Conservation (phyloP, 2,888 invertebrate species). For the Drosophila paranaensis region DNA sequence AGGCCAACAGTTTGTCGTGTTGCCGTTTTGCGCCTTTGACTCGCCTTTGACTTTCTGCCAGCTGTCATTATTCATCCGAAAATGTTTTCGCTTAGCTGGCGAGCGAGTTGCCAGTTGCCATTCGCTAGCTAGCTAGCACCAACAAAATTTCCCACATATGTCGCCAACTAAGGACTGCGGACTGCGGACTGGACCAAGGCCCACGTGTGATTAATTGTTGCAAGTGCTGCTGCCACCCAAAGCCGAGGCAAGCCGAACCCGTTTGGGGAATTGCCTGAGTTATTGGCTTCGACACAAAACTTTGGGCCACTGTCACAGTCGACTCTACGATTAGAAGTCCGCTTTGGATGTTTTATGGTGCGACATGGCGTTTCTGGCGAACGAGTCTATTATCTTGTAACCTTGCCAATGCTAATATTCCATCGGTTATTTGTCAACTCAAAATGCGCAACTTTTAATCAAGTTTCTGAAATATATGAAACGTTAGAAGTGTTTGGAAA, state of each 20-base stretch:
- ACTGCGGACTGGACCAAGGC: slow-evolving; percentile 43
- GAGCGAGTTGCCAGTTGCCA: slow-evolving; percentile 21
- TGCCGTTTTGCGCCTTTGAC: slow-evolving; percentile 72
- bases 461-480: neutral
- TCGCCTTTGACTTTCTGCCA: slow-evolving; percentile 78
- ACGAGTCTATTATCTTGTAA: slow-evolving; percentile 6
- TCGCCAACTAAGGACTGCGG: slow-evolving; percentile 51
- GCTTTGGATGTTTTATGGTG: slow-evolving; percentile 17
- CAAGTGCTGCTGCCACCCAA: slow-evolving; percentile 41
- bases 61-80: slow-evolving; percentile 78
- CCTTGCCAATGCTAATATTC: neutral
- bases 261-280: slow-evolving; percentile 37
- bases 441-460: neutral
- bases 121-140: slow-evolving; percentile 40
- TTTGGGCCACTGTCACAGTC: slow-evolving; percentile 51
- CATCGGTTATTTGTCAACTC: slow-evolving; percentile 4
- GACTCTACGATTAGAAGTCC: slow-evolving; percentile 17
- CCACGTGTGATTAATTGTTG: slow-evolving; percentile 71
- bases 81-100: slow-evolving; percentile 70
- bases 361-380: slow-evolving; percentile 10
- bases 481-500: neutral
- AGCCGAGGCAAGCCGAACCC: slow-evolving; percentile 8
- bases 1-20: slow-evolving; percentile 62
- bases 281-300: slow-evolving; percentile 71
- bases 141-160: slow-evolving; percentile 75